phyloP scores from a whole-genome alignment of 2,113 vertebrate species.

The Delphinapterus leucas region DNA sequence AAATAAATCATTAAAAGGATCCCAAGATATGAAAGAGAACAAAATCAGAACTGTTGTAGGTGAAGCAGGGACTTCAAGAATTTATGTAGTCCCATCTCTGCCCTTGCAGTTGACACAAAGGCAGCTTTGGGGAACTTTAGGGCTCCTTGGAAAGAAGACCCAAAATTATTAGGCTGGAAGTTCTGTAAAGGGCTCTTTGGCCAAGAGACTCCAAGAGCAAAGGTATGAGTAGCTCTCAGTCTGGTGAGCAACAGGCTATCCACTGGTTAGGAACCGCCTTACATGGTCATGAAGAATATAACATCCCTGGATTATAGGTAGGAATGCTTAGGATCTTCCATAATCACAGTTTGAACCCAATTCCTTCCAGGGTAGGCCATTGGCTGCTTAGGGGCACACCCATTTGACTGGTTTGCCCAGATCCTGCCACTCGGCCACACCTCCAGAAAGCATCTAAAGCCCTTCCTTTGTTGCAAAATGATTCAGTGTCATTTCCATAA shows the following conservation, averaged over 20 bases:
- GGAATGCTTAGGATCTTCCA: not conserved
- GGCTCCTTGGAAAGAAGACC: not conserved
- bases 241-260: not conserved
- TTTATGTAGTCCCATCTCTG: not conserved
- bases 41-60: not conserved
- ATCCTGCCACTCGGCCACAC: constrained; percentile 67
- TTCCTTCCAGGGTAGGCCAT: constrained; percentile 24
- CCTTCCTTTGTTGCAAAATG: constrained; percentile 76
- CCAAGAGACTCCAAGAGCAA: not conserved
- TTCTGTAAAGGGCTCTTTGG: not conserved
- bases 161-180: not conserved
- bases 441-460: constrained; percentile 72
- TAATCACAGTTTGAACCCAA: not conserved
- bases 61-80: not conserved
- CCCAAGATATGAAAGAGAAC: not conserved
- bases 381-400: not conserved
- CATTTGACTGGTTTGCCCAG: constrained; percentile 72
- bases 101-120: not conserved
- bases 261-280: not conserved
- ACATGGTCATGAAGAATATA: not conserved
- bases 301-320: not conserved
- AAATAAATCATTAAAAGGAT: not conserved
- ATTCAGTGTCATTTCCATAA: constrained; percentile 70
- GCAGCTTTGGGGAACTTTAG: not conserved
- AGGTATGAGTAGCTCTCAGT: not conserved